Base-by-base conservation (phyloP, 2,797 vertebrate species). In the Gorsachius magnificus region DNA sequence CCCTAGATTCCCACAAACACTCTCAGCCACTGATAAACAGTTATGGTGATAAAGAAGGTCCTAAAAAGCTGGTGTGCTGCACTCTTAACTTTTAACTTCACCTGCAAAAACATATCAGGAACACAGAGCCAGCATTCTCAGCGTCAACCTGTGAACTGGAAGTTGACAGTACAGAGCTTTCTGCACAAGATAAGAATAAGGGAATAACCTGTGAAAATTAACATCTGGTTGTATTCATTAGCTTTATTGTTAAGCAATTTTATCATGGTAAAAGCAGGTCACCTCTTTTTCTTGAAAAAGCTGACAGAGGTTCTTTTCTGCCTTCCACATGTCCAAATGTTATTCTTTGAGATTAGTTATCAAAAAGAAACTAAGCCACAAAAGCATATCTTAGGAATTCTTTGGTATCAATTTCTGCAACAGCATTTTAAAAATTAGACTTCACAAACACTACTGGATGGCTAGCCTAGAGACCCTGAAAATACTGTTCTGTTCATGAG, bases 321-420 rank as follows among this genome's bases (percentile, higher is more conserved):
- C 45, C 65, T 87, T 92, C 54, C 28, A 63, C 22, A 41, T 33
- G 38, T 21, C 41, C 36, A 81, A 74, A 74, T 58, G 60, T 92
- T 96, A 83, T 71, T 87, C 57, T 91, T 87, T 53, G 75, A 87
- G 48, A 95, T 87, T 69, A 93, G 53, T 57, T 87, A 89, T 26
- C 94, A 83, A 60, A 89, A 75, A 94, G 64, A n/a, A 80, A 87
- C 78, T 92, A 65, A 90, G 54, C 60, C 93, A 83, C 69, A 83
- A 81, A 93, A 81, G 38, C 15, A 0, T n/a, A 56, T 50, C 41
- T 80, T 25, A 26, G 16, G 75, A 92, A 94, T 89, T 71, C 54
- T 77, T 84, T 46, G 7, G 75, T 29, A 68, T 75, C 64, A 65
- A 38, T 85, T 95, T 95, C 83, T 80, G 51, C 78, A 89, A 54